Evolutionary conservation across 2,888 invertebrate genomes (phyloP).

Genomic region (Mythimna vitellina): DNA sequence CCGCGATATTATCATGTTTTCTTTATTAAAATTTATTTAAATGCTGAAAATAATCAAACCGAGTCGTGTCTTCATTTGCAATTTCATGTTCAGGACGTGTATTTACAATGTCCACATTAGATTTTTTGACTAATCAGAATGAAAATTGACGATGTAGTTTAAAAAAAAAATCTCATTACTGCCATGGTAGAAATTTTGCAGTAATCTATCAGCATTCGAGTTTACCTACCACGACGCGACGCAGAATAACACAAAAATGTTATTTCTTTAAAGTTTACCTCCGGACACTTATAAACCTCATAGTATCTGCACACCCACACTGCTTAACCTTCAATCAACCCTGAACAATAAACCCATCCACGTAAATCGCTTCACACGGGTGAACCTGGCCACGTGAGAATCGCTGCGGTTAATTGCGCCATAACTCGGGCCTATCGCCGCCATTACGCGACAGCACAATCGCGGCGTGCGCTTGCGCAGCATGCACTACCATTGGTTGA

Average conservation of each 20-base stretch:
- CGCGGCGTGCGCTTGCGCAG: constrained; percentile 63
- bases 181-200: neutral
- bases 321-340: constrained; percentile 36
- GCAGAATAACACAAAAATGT: neutral
- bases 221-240: neutral
- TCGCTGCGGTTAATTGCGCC: constrained; percentile 64
- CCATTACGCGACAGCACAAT: constrained; percentile 74
- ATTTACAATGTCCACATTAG: too few relatives aligned
- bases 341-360: constrained; percentile 49
- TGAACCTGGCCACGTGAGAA: constrained; percentile 50
- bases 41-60: neutral
- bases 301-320: constrained; percentile 1
- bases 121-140: too few relatives aligned
- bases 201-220: neutral
- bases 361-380: constrained; percentile 62
- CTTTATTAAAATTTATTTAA: constrained; percentile 8
- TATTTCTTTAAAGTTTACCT: neutral
- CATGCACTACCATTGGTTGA: constrained; percentile 29
- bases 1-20: neutral
- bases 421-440: constrained; percentile 69
- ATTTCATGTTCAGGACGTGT: neutral
- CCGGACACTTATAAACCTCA: neutral
- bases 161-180: too few relatives aligned
- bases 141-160: too few relatives aligned
- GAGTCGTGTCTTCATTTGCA: constrained; percentile 4